phyloP scores from a whole-genome alignment of 2,888 invertebrate species.

The Bembecia ichneumoniformis region DNA sequence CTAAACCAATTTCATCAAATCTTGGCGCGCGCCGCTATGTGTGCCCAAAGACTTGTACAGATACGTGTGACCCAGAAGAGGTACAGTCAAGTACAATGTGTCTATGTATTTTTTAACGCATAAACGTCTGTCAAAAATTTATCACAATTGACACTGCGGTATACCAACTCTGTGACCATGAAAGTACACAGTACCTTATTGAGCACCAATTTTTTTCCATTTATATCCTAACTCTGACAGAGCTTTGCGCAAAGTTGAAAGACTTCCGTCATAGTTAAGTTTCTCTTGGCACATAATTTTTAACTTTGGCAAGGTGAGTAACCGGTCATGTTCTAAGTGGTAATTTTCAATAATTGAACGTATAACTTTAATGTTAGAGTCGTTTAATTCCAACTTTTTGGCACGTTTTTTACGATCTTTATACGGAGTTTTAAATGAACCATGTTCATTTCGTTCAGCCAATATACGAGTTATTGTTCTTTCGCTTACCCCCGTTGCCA shows the following conservation, averaged over 20 bases:
- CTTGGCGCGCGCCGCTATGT: too few relatives aligned
- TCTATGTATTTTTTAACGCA: too few relatives aligned
- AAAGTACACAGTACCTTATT: too few relatives aligned
- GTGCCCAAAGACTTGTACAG: too few relatives aligned
- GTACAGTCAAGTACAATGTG: too few relatives aligned
- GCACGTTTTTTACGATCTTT: not conserved
- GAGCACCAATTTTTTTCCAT: too few relatives aligned
- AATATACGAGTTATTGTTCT: not conserved
- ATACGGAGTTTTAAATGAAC: not conserved
- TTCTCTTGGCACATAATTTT: not conserved
- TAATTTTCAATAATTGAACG: not conserved
- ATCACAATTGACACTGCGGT: too few relatives aligned
- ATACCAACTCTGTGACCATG: too few relatives aligned
- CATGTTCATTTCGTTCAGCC: not conserved
- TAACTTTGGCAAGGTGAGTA: not conserved
- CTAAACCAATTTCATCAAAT: too few relatives aligned
- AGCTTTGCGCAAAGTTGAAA: not conserved
- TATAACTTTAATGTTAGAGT: not conserved
- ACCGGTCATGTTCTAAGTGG: not conserved
- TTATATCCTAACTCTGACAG: not conserved
- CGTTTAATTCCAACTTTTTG: slow-evolving; percentile 2
- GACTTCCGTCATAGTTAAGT: not conserved
- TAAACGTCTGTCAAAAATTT: too few relatives aligned
- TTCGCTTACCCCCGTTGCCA: not conserved
- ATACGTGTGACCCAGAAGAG: too few relatives aligned